A percentile compares a stretch with the other conserved stretches of the same genome.
Evolutionary conservation across 2,888 invertebrate genomes (phyloP).

Genomic region (Neocrepidodera transversa): DNA sequence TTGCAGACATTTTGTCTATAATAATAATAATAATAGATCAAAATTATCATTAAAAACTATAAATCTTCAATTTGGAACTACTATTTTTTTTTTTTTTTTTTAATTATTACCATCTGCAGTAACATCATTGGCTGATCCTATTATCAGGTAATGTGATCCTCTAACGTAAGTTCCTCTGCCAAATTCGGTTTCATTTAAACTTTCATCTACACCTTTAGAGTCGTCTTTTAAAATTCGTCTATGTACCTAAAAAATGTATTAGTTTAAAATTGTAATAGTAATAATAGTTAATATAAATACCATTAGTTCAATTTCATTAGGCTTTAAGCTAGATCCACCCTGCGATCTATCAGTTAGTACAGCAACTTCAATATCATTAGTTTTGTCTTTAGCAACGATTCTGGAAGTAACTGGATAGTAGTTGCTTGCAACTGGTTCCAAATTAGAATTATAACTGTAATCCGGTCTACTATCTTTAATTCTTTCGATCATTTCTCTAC

Average conservation of each 20-base stretch:
- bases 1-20: too few relatives aligned
- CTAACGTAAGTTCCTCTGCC: slow-evolving; percentile 72
- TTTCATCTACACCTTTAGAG: slow-evolving; percentile 88
- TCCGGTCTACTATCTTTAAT: slow-evolving; percentile 64
- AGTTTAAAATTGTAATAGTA: background rate
- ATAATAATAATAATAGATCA: too few relatives aligned
- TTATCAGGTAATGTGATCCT: slow-evolving; percentile 59
- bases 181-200: slow-evolving; percentile 80
- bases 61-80: too few relatives aligned
- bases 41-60: too few relatives aligned
- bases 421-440: slow-evolving; percentile 71
- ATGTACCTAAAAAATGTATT: slow-evolving; percentile 67
- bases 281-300: slow-evolving; percentile 39
- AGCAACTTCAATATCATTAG: slow-evolving; percentile 60
- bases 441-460: slow-evolving; percentile 56
- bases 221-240: slow-evolving; percentile 85
- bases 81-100: too few relatives aligned
- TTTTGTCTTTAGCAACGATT: slow-evolving; percentile 64
- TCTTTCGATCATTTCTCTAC: slow-evolving; percentile 71
- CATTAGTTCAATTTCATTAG: slow-evolving; percentile 70
- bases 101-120: slow-evolving; percentile 20
- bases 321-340: slow-evolving; percentile 67
- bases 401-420: slow-evolving; percentile 78
- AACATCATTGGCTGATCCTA: slow-evolving; percentile 23
- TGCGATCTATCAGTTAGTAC: slow-evolving; percentile 69